These are phyloP conservation scores for Scolopax rusticola DNA, from an alignment of 2,797 vertebrate genomes.

Conservation along the genomic window DNA sequence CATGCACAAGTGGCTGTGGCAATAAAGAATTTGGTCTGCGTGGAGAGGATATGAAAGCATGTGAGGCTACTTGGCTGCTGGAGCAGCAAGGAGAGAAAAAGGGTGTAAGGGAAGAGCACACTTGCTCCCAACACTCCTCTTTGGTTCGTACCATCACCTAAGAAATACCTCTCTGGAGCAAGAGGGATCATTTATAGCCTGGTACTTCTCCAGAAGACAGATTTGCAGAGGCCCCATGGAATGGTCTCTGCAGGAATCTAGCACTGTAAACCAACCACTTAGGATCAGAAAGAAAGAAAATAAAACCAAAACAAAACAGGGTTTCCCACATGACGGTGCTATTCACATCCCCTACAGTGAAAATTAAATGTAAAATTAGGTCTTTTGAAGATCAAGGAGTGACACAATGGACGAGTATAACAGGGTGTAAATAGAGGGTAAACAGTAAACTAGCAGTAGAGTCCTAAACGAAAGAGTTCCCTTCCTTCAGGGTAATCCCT, in stretches of 20 bases:
- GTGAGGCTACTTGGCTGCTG: not conserved
- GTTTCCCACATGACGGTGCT: not conserved
- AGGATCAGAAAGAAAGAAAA: not conserved
- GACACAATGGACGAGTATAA: not conserved
- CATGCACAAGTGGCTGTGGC: rapidly evolving
- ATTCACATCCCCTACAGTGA: not conserved
- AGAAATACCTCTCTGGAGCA: not conserved
- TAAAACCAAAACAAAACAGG: not conserved
- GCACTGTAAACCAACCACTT: not conserved
- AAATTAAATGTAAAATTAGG: not conserved
- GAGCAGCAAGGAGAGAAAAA: not conserved
- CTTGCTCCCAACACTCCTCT: not conserved
- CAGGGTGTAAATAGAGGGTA: not conserved
- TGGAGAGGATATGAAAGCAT: not conserved
- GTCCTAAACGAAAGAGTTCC: not conserved
- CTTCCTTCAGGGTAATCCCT: not conserved
- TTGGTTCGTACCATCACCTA: not conserved
- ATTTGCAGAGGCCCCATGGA: not conserved
- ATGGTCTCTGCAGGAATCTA: not conserved
- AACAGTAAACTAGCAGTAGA: not conserved
- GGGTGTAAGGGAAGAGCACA: not conserved
- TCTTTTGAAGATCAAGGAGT: not conserved
- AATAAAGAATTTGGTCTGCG: not conserved
- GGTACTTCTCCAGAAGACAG: not conserved
- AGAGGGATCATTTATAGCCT: not conserved